These are phyloP conservation scores for Lasioglossum vierecki DNA, from an alignment of 2,888 invertebrate species.

Conservation along the genomic window DNA sequence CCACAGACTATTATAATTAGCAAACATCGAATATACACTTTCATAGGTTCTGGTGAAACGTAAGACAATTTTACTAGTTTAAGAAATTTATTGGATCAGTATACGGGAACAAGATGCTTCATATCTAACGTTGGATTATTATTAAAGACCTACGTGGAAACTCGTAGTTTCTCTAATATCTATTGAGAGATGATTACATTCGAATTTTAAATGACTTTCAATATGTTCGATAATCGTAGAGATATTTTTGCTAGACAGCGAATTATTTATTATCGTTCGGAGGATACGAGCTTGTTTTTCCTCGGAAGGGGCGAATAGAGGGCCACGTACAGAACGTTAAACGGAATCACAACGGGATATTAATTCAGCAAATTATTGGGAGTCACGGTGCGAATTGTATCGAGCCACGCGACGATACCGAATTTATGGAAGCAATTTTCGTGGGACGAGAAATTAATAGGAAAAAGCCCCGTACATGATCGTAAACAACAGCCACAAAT, in stretches of 20 bases:
- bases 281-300: background rate
- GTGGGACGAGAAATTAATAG: slow-evolving; percentile 46
- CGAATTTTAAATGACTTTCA: background rate
- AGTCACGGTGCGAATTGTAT: slow-evolving; percentile 37
- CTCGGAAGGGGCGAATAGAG: background rate
- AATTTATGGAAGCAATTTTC: slow-evolving; percentile 60
- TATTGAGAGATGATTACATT: background rate
- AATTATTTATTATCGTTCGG: background rate
- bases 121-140: background rate
- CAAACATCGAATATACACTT: background rate
- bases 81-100: background rate
- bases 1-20: background rate
- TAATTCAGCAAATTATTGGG: slow-evolving; percentile 51
- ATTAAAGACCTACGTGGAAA: background rate
- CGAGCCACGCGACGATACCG: slow-evolving; percentile 21
- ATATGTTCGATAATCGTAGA: background rate
- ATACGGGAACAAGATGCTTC: background rate
- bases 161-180: background rate
- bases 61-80: background rate
- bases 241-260: background rate
- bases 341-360: slow-evolving; percentile 36
- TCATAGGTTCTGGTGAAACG: background rate
- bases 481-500: slow-evolving; percentile 59
- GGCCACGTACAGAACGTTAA: background rate
- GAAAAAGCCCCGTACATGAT: slow-evolving; percentile 44